These are phyloP conservation scores for Meloidogyne chitwoodi DNA, from an alignment of 1,140 invertebrate genomes.

Conservation along the genomic window DNA sequence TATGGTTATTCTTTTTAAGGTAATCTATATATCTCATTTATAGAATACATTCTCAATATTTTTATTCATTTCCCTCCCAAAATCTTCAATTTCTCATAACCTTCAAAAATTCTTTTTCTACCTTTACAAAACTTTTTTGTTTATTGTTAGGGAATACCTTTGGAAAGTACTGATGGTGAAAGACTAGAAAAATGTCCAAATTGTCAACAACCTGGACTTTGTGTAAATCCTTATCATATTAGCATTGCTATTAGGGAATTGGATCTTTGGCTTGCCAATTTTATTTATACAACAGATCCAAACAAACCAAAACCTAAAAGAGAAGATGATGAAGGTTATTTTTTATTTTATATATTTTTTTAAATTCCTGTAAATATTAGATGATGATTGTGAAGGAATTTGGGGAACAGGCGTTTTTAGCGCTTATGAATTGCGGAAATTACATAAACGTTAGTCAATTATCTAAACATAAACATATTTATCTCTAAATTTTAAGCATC, in stretches of 20 bases:
- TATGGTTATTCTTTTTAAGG: slow-evolving; percentile 99
- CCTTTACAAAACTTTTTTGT: background rate
- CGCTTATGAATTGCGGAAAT: slow-evolving; percentile 36
- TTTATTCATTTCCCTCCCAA: no score
- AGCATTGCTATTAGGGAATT: slow-evolving; percentile 74
- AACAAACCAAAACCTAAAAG: slow-evolving; percentile 29
- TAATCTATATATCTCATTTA: no score
- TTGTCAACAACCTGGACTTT: slow-evolving; percentile 87
- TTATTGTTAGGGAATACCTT: slow-evolving; percentile 74
- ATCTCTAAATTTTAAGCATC: background rate
- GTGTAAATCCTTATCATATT: slow-evolving; percentile 99
- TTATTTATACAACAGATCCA: slow-evolving; percentile 45
- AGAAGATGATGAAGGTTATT: slow-evolving; percentile 17
- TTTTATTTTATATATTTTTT: background rate
- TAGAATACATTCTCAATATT: background rate
- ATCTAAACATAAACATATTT: no score
- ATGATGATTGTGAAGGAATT: slow-evolving; percentile 35
- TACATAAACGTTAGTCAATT: slow-evolving; percentile 45
- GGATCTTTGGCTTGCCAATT: slow-evolving; percentile 44
- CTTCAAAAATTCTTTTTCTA: background rate
- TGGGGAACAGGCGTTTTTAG: slow-evolving; percentile 48
- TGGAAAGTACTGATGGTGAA: slow-evolving; percentile 98
- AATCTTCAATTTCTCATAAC: no score
- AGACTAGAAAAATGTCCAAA: slow-evolving; percentile 92
- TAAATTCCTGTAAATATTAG: background rate